Evolutionary conservation across 2,797 vertebrate genomes (phyloP).

Genomic region (Yasuhikotakia modesta): DNA sequence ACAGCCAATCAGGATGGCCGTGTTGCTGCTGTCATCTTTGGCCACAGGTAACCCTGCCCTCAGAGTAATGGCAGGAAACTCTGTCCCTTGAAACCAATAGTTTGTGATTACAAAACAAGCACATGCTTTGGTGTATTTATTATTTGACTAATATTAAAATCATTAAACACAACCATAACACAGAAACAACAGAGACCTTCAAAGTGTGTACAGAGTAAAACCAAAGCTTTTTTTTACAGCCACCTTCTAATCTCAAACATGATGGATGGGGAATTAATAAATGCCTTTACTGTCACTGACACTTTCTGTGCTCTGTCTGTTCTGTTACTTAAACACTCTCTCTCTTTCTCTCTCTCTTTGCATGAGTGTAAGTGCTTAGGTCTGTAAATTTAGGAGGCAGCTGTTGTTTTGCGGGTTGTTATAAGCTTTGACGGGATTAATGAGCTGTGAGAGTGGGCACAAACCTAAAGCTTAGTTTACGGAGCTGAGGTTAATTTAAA

Average conservation of each 20-base stretch:
- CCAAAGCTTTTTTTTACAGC: background rate
- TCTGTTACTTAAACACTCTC: background rate
- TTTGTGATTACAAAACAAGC: background rate
- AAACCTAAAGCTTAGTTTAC: slow-evolving; percentile 7
- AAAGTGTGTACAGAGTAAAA: slow-evolving; percentile 51
- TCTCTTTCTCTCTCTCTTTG: background rate
- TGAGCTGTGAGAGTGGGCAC: slow-evolving; percentile 23
- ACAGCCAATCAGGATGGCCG: slow-evolving; percentile 90
- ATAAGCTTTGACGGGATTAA: slow-evolving; percentile 40
- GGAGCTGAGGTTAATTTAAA: slow-evolving; percentile 12
- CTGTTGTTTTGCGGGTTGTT: slow-evolving; percentile 42
- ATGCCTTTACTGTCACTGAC: background rate
- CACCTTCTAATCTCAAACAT: slow-evolving; percentile 1
- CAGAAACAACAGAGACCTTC: background rate
- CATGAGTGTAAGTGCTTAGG: background rate
- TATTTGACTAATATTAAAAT: background rate
- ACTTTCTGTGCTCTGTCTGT: slow-evolving; percentile 10
- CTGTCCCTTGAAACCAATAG: slow-evolving; percentile 55
- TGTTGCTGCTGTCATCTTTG: slow-evolving; percentile 87
- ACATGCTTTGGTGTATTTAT: background rate
- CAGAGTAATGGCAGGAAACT: slow-evolving; percentile 73
- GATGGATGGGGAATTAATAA: background rate
- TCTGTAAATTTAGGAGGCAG: slow-evolving; percentile 24
- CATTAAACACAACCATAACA: background rate
- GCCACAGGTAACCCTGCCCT: slow-evolving; percentile 81